Conservation (phyloP, 2,113 vertebrate genomes). For the Tragelaphus scriptus region DNA sequence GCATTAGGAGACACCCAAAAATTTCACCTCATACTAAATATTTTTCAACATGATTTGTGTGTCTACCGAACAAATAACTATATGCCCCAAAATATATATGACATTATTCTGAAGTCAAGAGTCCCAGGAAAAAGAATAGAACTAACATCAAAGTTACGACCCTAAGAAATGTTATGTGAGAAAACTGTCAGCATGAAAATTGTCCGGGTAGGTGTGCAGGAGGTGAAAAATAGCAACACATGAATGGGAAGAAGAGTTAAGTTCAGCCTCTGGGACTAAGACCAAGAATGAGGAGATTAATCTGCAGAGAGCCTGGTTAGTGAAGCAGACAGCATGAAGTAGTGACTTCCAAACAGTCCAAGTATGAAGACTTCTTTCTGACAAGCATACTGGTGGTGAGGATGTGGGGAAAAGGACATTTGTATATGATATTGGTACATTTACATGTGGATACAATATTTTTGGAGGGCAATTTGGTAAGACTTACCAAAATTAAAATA, state of each 20-base stretch:
- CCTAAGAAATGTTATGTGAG: background rate
- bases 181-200: background rate
- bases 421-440: background rate
- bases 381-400: background rate
- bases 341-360: background rate
- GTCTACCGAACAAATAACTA: background rate
- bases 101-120: background rate
- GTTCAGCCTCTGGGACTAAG: background rate
- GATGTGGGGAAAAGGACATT: background rate
- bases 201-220: background rate
- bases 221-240: background rate
- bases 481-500: background rate
- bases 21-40: background rate
- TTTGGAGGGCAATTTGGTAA: background rate
- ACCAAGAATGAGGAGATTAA: background rate
- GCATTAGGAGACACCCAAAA: background rate
- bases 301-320: background rate
- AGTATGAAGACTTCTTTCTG: background rate
- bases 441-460: background rate
- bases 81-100: background rate
- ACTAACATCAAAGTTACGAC: background rate
- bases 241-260: background rate
- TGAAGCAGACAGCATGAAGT: background rate
- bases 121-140: background rate
- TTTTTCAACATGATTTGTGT: background rate